Conservation (phyloP, 2,888 invertebrate genomes). For the Rotaria sp. region DNA sequence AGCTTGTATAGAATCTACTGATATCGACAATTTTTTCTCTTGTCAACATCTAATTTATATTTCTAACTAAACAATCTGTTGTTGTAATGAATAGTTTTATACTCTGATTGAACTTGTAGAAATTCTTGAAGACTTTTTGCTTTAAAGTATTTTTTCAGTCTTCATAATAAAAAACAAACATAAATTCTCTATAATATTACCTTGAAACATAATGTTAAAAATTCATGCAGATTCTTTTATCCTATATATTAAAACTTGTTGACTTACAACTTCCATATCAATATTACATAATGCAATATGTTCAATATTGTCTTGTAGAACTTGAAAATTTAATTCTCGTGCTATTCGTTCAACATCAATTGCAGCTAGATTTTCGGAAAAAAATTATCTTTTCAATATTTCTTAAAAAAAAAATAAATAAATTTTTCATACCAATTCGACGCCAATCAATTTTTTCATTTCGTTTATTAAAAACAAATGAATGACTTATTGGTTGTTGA, state of each 20-base stretch:
- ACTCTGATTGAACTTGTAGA: too few species aligned
- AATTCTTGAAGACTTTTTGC: too few species aligned
- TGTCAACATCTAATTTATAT: too few species aligned
- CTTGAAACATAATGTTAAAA: too few species aligned
- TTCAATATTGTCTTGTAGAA: conserved; percentile 67
- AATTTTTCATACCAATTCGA: conserved; percentile 9
- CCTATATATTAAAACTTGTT: background rate
- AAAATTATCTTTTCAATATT: conserved; percentile 46
- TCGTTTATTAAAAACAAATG: conserved; percentile 19
- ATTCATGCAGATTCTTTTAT: too few species aligned
- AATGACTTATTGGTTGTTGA: background rate
- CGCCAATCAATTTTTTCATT: conserved; percentile 40
- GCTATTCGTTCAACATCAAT: conserved; percentile 68
- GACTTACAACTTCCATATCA: conserved; percentile 60
- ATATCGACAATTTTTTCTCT: too few species aligned
- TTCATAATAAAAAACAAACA: too few species aligned
- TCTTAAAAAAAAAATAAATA: background rate
- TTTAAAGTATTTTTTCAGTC: too few species aligned
- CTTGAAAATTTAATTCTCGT: conserved; percentile 65
- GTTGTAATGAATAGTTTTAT: too few species aligned
- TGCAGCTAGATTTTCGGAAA: conserved; percentile 58
- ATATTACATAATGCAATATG: conserved; percentile 66
- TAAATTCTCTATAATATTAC: too few species aligned
- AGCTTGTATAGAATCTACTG: too few species aligned
- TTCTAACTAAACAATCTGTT: too few species aligned